These are phyloP conservation scores for Nipponia nippon DNA, from an alignment of 2,113 vertebrate genomes.

Conservation along the genomic window DNA sequence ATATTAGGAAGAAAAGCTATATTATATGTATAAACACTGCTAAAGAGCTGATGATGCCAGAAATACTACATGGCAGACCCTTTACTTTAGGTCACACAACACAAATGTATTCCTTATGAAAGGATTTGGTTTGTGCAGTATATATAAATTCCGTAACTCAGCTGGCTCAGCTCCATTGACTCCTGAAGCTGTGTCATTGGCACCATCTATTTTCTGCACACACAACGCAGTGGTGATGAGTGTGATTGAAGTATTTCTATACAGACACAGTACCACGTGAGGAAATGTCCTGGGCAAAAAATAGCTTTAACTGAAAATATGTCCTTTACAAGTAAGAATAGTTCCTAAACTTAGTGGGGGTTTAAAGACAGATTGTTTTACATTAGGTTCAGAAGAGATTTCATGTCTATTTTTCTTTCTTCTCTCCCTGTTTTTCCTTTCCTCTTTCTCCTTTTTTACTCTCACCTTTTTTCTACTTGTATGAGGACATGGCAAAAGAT, in stretches of 20 bases:
- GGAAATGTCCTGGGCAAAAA: not conserved
- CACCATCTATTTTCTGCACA: constrained; percentile 28
- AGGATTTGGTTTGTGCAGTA: not conserved
- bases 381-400: rapidly evolving
- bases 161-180: not conserved
- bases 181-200: not conserved
- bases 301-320: not conserved
- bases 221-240: not conserved
- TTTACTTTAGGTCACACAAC: not conserved
- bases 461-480: not conserved
- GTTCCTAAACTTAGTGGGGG: not conserved
- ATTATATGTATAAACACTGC: not conserved
- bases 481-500: not conserved
- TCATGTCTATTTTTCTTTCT: not conserved
- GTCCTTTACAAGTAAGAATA: not conserved
- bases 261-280: not conserved
- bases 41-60: not conserved
- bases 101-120: not conserved
- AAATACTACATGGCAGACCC: not conserved
- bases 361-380: not conserved
- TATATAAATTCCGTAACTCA: not conserved
- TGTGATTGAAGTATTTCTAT: not conserved
- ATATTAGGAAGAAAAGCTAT: not conserved
- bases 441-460: not conserved
- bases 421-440: not conserved